Percentiles rank a stretch among this genome's conserved stretches.
These are phyloP conservation scores for Paracentrotus lividus DNA, from an alignment of 53 echinoderm and acorn worm genomes.

Conservation along the genomic window DNA sequence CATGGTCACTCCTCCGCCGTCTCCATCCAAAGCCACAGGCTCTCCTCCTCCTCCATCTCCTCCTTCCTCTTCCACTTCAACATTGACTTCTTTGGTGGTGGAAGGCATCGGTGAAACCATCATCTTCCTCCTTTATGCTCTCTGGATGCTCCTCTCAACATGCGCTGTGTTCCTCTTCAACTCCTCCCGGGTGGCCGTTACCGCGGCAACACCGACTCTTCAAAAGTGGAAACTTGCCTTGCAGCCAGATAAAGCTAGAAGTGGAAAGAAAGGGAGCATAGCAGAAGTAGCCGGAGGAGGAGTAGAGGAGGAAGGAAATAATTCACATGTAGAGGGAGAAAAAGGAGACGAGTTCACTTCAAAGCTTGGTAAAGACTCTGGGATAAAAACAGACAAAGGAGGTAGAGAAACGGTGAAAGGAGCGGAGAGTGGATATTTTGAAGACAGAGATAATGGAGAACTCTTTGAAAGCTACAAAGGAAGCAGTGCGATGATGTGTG, in stretches of 20 bases:
- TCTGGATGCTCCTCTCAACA: slow-evolving; percentile 67
- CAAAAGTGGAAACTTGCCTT: slow-evolving; percentile 38
- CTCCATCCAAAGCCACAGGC: slow-evolving; percentile 34
- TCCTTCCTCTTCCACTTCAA: background rate
- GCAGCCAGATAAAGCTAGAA: background rate
- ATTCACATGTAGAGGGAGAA: background rate
- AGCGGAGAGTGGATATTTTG: slow-evolving; percentile 8
- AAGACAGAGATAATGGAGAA: slow-evolving; percentile 11
- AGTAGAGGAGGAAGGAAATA: background rate
- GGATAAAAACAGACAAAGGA: background rate
- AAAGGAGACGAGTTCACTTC: background rate
- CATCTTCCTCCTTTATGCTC: slow-evolving; percentile 35
- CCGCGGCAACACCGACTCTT: slow-evolving; percentile 47
- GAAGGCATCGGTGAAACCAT: slow-evolving; percentile 54
- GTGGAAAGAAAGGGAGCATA: background rate
- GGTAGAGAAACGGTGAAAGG: slow-evolving; percentile 19
- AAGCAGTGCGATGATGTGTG: slow-evolving; percentile 5
- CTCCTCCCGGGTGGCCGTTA: slow-evolving; percentile 36
- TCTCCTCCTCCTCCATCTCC: slow-evolving; percentile 1
- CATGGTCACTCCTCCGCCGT: slow-evolving; percentile 58
- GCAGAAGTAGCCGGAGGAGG: background rate
- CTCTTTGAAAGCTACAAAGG: background rate
- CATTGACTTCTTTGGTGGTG: background rate
- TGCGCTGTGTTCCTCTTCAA: slow-evolving; percentile 60
- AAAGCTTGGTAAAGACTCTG: background rate